Conservation (phyloP, 2,113 vertebrate genomes). For the Antigone vipio region DNA sequence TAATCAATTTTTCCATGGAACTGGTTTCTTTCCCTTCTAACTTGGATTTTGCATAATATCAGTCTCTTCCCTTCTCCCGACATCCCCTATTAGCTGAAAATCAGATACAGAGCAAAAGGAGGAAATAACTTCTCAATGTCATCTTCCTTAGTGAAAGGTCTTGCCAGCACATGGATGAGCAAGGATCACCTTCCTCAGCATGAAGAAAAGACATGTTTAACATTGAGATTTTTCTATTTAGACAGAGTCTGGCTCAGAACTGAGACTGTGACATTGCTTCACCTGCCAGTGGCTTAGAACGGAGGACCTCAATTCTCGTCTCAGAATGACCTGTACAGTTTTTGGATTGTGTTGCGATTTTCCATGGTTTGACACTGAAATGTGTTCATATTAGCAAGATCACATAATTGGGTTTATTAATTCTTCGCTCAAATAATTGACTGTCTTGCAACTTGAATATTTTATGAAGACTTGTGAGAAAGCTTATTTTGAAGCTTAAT, state of each 20-base stretch:
- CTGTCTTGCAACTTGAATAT: neutral
- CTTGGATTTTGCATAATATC: neutral
- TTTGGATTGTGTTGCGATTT: neutral
- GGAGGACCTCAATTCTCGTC: neutral
- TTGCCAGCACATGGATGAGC: neutral
- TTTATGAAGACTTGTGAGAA: neutral
- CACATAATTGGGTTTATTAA: neutral
- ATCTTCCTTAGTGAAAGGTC: neutral
- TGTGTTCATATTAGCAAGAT: neutral
- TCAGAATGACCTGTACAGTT: neutral
- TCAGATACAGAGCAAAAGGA: neutral
- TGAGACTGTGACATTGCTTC: neutral
- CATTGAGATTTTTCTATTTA: neutral
- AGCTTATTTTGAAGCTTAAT: neutral
- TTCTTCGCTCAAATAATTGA: neutral
- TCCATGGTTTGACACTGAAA: neutral
- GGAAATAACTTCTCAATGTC: neutral
- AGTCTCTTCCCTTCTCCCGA: neutral
- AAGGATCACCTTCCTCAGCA: neutral
- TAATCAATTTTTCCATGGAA: neutral
- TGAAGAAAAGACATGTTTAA: neutral
- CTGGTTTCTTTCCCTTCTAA: neutral
- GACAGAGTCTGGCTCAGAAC: neutral
- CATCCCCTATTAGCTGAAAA: neutral
- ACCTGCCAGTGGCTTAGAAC: neutral